These are phyloP conservation scores for Amblyopsis hoosieri DNA, from an alignment of 2,797 vertebrate species.

Conservation along the genomic window DNA sequence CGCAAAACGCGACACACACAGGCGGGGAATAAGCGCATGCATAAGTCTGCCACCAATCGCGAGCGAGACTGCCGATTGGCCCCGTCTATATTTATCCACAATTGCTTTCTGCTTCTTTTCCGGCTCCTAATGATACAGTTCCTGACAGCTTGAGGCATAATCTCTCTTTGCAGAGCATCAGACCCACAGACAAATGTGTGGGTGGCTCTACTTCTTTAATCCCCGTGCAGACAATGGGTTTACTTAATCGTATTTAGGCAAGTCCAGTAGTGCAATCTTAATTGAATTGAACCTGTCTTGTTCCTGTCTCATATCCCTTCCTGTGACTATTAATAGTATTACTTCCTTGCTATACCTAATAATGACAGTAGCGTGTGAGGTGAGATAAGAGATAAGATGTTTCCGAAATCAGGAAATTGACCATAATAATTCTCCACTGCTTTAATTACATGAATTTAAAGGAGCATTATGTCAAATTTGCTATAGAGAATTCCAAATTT, in stretches of 20 bases:
- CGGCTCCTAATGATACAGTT: conserved; percentile 46
- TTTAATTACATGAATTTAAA: no score
- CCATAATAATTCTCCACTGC: no score
- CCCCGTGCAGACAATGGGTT: conserved; percentile 59
- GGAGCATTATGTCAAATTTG: no score
- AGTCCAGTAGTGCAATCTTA: conserved; percentile 35
- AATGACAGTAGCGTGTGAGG: neutral
- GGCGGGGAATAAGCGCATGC: no score
- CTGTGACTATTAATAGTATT: neutral
- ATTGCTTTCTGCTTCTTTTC: conserved; percentile 44
- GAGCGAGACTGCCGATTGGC: conserved; percentile 36
- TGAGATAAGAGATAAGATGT: no score
- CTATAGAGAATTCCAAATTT: neutral
- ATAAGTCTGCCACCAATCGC: no score
- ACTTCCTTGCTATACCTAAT: neutral
- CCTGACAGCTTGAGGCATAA: conserved; percentile 62
- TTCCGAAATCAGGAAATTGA: no score
- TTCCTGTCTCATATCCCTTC: neutral
- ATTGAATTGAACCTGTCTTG: conserved; percentile 22
- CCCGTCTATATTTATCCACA: conserved; percentile 57
- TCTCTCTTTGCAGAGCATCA: conserved; percentile 61
- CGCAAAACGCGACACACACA: no score
- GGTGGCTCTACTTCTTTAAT: conserved; percentile 38
- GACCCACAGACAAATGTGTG: neutral
- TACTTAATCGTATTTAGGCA: conserved; percentile 51